Base-by-base conservation (phyloP, 2,888 invertebrate species). In the Agonopterix subpropinquella region DNA sequence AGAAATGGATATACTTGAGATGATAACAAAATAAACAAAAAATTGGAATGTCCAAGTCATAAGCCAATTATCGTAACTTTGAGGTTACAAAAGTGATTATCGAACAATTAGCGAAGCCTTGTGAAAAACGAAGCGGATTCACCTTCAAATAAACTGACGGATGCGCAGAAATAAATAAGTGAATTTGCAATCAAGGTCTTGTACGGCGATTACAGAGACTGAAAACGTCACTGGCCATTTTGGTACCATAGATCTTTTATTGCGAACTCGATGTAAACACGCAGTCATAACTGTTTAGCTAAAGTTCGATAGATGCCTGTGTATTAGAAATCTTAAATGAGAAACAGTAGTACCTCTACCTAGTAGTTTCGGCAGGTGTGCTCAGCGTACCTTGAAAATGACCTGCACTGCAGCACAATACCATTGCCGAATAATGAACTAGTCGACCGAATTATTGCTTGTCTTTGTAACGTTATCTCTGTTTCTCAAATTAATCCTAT, bases 171-270 rank as follows among this genome's bases (percentile, higher is more conserved):
- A 67, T 56, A 62, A 62, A 61, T 60, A 65, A 66, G 63, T 58
- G 58, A 51, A 54, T 62, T 61, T 49, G 59, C 65, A 65, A 67
- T 64, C 75, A 77, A 77, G 77, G 75, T 45, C 46, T 53, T 56
- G 65, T 59, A 52, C 52, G 54, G 61, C 61, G 67, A 69, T 69
- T 67, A 63, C 53, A 57, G 63, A 60, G 64, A 62, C 62, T 59
- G 64, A 67, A 58, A 51, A 46, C 35, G 48, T 49, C 42, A 48
- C 8, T 10, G 43, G 36, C 51, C 52, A 50, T 41, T n/a, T n/a
- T 48, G 43, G 44, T 45, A 50, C 50, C 8, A 44, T 28, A 2
- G 28, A 15, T 11, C 18, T 36, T 8, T 45, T 10, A 11, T 10
- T 9, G 28, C 5, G 28, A 28, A 5, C 28, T 28, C 28, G 28